These are phyloP conservation scores for Cynaeus angustus DNA, from an alignment of 2,888 invertebrate genomes.

Conservation along the genomic window DNA sequence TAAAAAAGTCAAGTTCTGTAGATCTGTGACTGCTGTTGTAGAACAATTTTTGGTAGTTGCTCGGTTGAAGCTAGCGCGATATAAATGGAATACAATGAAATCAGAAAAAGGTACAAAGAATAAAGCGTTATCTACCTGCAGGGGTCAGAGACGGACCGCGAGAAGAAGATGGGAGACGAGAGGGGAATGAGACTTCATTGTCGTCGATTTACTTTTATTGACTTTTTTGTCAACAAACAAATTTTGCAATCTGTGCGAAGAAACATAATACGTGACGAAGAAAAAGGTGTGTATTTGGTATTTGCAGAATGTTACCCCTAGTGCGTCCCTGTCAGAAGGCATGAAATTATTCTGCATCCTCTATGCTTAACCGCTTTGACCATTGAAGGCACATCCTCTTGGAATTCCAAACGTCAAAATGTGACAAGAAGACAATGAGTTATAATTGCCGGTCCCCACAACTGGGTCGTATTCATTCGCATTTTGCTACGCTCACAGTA, in stretches of 20 bases:
- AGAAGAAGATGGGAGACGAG: not conserved
- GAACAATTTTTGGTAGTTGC: too few species aligned
- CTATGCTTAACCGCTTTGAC: conserved; percentile 29
- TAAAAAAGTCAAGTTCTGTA: too few species aligned
- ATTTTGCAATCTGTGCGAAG: too few species aligned
- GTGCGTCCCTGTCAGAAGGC: conserved; percentile 13
- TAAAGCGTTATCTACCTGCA: conserved; percentile 15
- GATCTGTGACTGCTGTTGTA: too few species aligned
- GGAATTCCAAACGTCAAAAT: conserved; percentile 41
- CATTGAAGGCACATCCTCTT: conserved; percentile 32
- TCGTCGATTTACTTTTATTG: too few species aligned
- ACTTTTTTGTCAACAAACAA: too few species aligned
- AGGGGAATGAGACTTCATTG: too few species aligned
- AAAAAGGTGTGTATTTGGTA: not conserved
- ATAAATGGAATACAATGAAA: conserved; percentile 1
- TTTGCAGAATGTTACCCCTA: too few species aligned
- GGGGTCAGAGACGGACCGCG: conserved; percentile 11
- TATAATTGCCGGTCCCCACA: conserved; percentile 38
- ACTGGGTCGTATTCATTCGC: conserved; percentile 38
- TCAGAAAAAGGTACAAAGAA: conserved; percentile 1
- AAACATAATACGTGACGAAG: not conserved
- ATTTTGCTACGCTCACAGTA: conserved; percentile 30
- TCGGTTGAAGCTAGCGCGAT: not conserved
- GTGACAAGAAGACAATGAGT: conserved; percentile 42
- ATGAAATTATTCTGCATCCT: conserved; percentile 23